Evolutionary conservation across 2,113 vertebrate species (phyloP).

Genomic region (Rhipidura dahli): DNA sequence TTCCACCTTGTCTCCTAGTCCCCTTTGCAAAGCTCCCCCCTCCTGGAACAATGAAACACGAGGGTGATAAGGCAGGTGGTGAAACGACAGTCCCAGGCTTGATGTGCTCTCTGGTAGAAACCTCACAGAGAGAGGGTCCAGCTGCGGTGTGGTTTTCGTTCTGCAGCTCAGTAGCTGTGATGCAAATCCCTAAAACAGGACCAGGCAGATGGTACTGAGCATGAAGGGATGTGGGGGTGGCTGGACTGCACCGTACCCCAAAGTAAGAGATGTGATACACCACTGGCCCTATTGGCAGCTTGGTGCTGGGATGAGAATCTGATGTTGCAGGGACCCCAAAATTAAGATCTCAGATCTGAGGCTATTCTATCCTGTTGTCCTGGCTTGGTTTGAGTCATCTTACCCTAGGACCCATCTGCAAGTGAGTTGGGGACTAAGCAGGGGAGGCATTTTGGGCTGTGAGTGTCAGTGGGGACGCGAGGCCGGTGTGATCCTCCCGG

Average conservation of each 20-base stretch:
- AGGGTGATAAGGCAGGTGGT: neutral
- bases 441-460: neutral
- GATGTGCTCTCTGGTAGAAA: neutral
- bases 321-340: neutral
- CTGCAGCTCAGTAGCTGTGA: neutral
- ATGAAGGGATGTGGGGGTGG: neutral
- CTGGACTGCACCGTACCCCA: fast-evolving
- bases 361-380: neutral
- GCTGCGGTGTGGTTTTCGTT: neutral
- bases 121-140: neutral
- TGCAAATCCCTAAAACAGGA: neutral
- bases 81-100: fast-evolving
- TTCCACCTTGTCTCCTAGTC: neutral
- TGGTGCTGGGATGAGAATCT: neutral
- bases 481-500: neutral
- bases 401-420: neutral
- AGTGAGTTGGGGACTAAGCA: neutral
- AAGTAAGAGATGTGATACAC: neutral
- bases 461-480: no score
- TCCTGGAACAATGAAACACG: neutral
- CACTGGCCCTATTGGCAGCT: fast-evolving
- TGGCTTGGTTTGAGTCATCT: neutral
- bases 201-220: fast-evolving
- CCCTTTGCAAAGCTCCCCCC: neutral
- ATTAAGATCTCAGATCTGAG: neutral